These are phyloP conservation scores for Siniperca scherzeri DNA, from an alignment of 2,797 vertebrate species.

Conservation along the genomic window DNA sequence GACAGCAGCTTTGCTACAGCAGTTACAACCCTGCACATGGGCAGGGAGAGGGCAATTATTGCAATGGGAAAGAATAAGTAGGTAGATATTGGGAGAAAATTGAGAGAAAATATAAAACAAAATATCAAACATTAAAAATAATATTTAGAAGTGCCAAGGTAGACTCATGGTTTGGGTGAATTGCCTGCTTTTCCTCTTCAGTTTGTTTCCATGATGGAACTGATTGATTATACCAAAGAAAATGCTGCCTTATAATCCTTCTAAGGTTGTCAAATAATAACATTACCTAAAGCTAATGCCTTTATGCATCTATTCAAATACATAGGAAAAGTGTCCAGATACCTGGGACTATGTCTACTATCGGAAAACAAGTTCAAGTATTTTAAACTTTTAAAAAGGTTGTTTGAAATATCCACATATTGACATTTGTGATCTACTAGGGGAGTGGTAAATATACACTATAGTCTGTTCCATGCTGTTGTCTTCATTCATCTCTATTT, in stretches of 20 bases:
- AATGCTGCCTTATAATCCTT: slow-evolving; percentile 39
- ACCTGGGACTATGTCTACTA: slow-evolving; percentile 65
- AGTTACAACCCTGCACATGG: slow-evolving; percentile 35
- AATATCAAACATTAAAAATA: slow-evolving; percentile 35
- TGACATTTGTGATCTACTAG: slow-evolving; percentile 65
- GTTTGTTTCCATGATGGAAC: slow-evolving; percentile 32
- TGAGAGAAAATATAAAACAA: slow-evolving; percentile 19
- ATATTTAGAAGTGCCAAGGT: slow-evolving; percentile 24
- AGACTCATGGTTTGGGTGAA: slow-evolving; percentile 26
- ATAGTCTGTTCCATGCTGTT: slow-evolving; percentile 80
- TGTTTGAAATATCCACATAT: slow-evolving; percentile 69
- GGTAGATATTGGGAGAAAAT: slow-evolving; percentile 14
- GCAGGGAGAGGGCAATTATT: slow-evolving; percentile 61
- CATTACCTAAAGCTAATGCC: slow-evolving; percentile 51
- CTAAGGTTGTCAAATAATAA: slow-evolving; percentile 53
- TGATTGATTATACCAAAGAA: slow-evolving; percentile 52
- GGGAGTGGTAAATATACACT: slow-evolving; percentile 73
- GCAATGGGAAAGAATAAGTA: slow-evolving; percentile 52
- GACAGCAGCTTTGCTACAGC: slow-evolving; percentile 52
- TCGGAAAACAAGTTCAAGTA: slow-evolving; percentile 67
- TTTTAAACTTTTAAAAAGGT: slow-evolving; percentile 68
- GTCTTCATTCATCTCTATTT: slow-evolving; percentile 77
- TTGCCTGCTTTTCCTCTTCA: slow-evolving; percentile 49
- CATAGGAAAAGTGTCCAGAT: slow-evolving; percentile 63
- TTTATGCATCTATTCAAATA: slow-evolving; percentile 70